These are phyloP conservation scores for Automeris io DNA, from an alignment of 2,888 invertebrate genomes.

Conservation along the genomic window DNA sequence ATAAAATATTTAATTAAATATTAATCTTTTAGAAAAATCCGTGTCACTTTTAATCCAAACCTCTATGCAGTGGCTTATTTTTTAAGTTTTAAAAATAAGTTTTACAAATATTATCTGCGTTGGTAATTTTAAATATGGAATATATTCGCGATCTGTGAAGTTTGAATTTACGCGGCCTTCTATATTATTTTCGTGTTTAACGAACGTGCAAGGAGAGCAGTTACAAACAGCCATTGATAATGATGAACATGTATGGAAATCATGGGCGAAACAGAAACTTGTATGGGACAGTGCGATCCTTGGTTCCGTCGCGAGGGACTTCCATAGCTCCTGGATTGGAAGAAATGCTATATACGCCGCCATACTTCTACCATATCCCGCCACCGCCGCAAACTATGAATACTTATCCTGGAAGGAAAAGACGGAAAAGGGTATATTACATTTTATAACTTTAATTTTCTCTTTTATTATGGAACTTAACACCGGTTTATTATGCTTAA, in stretches of 20 bases:
- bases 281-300: conserved; percentile 65
- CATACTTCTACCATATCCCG: conserved; percentile 67
- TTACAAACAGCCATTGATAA: conserved; percentile 29
- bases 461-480: too few species aligned
- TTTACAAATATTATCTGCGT: conserved; percentile 29
- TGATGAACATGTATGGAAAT: conserved; percentile 56
- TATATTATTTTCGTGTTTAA: conserved; percentile 23
- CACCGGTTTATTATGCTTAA: too few species aligned
- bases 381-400: conserved; percentile 58
- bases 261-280: conserved; percentile 50
- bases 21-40: conserved; percentile 50
- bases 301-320: conserved; percentile 49
- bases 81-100: conserved; percentile 56
- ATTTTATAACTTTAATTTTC: too few species aligned
- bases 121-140: conserved; percentile 11
- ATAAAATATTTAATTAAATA: conserved; percentile 56
- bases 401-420: conserved; percentile 68
- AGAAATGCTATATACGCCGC: conserved; percentile 52
- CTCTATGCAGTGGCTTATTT: conserved; percentile 54
- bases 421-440: conserved; percentile 58
- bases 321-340: conserved; percentile 46
- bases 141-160: conserved; percentile 13
- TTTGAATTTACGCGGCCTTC: conserved; percentile 27
- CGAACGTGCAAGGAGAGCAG: conserved; percentile 21
- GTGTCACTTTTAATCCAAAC: conserved; percentile 17